These are phyloP conservation scores for Rhagoletis pomonella DNA, from an alignment of 1,140 invertebrate species.

Conservation along the genomic window DNA sequence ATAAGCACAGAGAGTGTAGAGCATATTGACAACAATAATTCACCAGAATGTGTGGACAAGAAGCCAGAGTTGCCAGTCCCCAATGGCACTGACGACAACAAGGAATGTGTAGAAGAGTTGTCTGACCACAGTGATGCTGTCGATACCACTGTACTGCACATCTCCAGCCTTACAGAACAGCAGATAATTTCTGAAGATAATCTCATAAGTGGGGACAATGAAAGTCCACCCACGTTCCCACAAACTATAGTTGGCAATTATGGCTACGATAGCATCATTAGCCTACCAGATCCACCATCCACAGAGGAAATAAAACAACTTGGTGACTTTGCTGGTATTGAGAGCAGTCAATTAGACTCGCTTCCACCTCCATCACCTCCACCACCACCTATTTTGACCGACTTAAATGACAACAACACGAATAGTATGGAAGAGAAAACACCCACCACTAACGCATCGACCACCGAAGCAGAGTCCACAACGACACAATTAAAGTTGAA, in stretches of 20 bases:
- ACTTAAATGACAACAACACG: slow-evolving; percentile 39
- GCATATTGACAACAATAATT: background rate
- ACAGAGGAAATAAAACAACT: slow-evolving; percentile 72
- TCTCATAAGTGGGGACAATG: background rate
- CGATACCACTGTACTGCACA: background rate
- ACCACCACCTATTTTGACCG: slow-evolving; percentile 56
- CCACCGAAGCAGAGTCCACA: background rate
- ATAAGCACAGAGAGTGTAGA: background rate
- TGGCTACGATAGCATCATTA: slow-evolving; percentile 71
- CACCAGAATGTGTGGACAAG: background rate
- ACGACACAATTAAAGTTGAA: slow-evolving; percentile 16
- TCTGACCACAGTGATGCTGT: too few species aligned
- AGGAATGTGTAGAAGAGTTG: too few species aligned
- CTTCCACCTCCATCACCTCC: slow-evolving; percentile 71
- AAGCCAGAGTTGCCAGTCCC: background rate
- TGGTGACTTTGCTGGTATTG: slow-evolving; percentile 66
- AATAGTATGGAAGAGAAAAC: background rate
- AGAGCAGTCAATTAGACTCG: slow-evolving; percentile 71
- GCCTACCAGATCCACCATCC: slow-evolving; percentile 70
- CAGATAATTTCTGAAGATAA: background rate
- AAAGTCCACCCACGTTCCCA: background rate
- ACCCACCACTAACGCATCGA: background rate
- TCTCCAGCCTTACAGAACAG: background rate
- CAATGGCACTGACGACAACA: background rate
- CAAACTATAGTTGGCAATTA: slow-evolving; percentile 39